These are phyloP conservation scores for Platorchestia sp. DNA, from an alignment of 1,140 invertebrate species.

Conservation along the genomic window DNA sequence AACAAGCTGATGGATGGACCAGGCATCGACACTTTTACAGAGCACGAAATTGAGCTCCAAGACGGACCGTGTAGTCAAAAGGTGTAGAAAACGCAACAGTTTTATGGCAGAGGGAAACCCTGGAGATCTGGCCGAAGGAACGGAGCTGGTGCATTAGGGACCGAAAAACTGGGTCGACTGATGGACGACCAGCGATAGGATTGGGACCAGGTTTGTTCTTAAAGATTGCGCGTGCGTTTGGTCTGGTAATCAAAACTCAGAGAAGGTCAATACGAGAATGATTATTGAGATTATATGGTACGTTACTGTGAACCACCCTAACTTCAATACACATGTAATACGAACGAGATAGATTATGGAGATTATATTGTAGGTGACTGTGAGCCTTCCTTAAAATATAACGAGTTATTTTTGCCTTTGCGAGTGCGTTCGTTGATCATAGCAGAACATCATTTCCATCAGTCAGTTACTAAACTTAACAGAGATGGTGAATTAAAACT, in stretches of 20 bases:
- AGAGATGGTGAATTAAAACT: too few species aligned
- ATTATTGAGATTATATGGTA: too few species aligned
- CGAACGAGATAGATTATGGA: too few species aligned
- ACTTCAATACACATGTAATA: too few species aligned
- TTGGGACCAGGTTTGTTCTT: background rate
- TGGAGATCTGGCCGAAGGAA: background rate
- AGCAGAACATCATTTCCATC: too few species aligned
- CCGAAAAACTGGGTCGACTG: background rate
- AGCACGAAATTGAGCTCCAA: background rate
- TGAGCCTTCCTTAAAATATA: too few species aligned
- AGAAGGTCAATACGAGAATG: too few species aligned
- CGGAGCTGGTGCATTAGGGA: background rate
- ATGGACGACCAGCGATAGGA: background rate
- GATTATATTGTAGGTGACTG: too few species aligned
- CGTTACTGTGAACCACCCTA: too few species aligned
- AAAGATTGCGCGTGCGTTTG: background rate
- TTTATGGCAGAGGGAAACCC: background rate
- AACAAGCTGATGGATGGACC: constrained; percentile 15
- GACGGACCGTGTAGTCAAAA: background rate
- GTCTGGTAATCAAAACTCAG: background rate
- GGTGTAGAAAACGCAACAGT: background rate
- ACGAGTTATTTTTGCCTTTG: too few species aligned
- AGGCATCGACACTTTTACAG: constrained; percentile 36
- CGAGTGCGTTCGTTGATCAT: too few species aligned
- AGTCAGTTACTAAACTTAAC: too few species aligned